Conservation (phyloP, 2,113 vertebrate species). For the Canis aureus region DNA sequence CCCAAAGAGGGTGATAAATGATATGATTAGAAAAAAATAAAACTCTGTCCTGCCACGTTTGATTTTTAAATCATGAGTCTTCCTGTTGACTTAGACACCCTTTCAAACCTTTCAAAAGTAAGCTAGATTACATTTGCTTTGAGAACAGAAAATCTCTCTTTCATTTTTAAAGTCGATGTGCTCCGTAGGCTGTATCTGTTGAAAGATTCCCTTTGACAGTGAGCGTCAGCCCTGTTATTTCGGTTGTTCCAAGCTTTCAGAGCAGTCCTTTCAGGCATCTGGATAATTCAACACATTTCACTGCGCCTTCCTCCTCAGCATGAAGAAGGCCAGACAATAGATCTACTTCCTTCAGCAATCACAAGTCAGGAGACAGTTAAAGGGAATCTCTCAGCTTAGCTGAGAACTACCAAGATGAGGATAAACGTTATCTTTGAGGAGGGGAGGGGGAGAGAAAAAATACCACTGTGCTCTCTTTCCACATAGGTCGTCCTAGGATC, state of each 20-base stretch:
- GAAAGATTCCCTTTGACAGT: slow-evolving; percentile 58
- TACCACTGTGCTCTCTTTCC: not conserved
- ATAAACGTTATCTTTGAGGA: slow-evolving; percentile 71
- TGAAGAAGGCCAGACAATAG: slow-evolving; percentile 71
- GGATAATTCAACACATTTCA: slow-evolving; percentile 77
- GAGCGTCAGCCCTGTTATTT: slow-evolving; percentile 7
- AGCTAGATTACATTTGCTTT: slow-evolving; percentile 48
- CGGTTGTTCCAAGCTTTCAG: slow-evolving; percentile 67
- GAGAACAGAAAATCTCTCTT: slow-evolving; percentile 66
- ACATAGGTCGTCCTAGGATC: not conserved
- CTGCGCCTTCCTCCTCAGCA: slow-evolving; percentile 57
- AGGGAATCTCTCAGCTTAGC: slow-evolving; percentile 43
- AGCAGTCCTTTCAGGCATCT: slow-evolving; percentile 66
- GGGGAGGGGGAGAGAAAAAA: slow-evolving; percentile 30
- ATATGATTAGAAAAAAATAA: slow-evolving; percentile 14
- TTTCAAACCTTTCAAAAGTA: slow-evolving; percentile 68
- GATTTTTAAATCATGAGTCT: slow-evolving; percentile 66
- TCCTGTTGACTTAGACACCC: slow-evolving; percentile 60
- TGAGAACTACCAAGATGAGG: slow-evolving; percentile 65
- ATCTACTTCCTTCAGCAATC: slow-evolving; percentile 78
- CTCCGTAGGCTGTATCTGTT: slow-evolving; percentile 17
- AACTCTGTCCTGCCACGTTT: slow-evolving; percentile 51
- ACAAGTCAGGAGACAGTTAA: slow-evolving; percentile 72
- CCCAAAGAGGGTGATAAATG: slow-evolving; percentile 48
- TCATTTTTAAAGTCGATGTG: not conserved